Evolutionary conservation across 2,888 invertebrate species (phyloP).

Genomic region (Cheilosia vulpina): DNA sequence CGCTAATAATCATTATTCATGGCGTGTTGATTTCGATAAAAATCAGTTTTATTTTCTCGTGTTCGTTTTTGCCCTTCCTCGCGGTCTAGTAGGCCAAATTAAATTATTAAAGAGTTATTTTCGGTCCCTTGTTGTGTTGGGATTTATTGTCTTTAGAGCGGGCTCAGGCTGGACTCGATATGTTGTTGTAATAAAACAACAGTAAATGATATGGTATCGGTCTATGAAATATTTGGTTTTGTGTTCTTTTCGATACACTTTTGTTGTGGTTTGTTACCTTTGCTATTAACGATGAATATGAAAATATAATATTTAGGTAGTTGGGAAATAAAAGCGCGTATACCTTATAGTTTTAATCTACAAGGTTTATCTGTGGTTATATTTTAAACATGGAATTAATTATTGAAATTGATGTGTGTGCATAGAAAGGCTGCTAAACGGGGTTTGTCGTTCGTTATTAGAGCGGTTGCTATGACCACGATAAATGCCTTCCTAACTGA

Average conservation of each 20-base stretch:
- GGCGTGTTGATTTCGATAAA: conserved; percentile 68
- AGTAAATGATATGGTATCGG: conserved; percentile 55
- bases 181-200: conserved; percentile 39
- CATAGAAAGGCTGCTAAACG: no score
- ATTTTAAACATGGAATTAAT: no score
- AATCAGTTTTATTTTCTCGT: conserved; percentile 28
- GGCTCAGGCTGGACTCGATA: background rate
- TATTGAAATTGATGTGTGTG: no score
- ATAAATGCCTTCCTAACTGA: no score
- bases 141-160: conserved; percentile 44
- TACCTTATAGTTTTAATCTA: no score
- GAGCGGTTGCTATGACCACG: no score
- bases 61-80: conserved; percentile 10
- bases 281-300: background rate
- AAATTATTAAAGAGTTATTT: conserved; percentile 63
- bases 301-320: background rate
- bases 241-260: conserved; percentile 27
- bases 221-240: conserved; percentile 36
- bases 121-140: conserved; percentile 39
- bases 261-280: background rate
- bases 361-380: no score
- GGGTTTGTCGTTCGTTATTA: no score
- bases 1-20: conserved; percentile 62
- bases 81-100: conserved; percentile 47
- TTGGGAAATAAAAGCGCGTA: background rate